Evolutionary conservation across 2,888 invertebrate species (phyloP).

Genomic region (Cheilosia scutellata): DNA sequence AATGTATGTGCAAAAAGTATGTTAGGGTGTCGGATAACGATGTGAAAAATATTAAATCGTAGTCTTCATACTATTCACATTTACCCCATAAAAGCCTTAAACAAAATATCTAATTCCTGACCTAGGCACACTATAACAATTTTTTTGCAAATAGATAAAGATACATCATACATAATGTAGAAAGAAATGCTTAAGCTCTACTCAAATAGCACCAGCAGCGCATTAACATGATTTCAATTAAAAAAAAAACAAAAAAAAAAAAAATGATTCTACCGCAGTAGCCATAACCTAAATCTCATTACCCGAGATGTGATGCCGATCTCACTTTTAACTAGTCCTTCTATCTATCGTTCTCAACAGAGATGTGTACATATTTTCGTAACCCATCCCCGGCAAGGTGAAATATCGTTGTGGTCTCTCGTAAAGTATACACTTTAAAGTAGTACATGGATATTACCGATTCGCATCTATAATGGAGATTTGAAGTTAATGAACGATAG

Average conservation of each 20-base stretch:
- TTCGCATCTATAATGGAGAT: conserved; percentile 20
- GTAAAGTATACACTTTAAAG: conserved; percentile 54
- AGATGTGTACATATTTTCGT: conserved; percentile 30
- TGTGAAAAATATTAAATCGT: background rate
- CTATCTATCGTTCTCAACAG: conserved; percentile 32
- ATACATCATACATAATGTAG: background rate
- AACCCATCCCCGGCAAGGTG: conserved; percentile 51
- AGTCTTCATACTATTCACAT: background rate
- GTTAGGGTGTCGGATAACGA: background rate
- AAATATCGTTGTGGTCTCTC: conserved; percentile 43
- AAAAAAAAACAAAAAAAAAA: conserved; percentile 4
- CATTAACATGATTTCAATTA: conserved; percentile 38
- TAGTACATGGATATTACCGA: conserved; percentile 50
- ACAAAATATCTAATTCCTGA: background rate
- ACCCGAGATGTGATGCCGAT: conserved; percentile 40
- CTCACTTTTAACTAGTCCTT: conserved; percentile 34
- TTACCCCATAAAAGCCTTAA: background rate
- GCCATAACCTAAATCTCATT: conserved; percentile 67
- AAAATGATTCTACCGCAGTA: conserved; percentile 32
- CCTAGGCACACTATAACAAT: background rate
- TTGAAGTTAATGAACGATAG: conserved; percentile 32
- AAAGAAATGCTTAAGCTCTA: background rate
- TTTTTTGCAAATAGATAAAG: background rate
- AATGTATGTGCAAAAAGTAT: no score
- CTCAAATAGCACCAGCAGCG: conserved; percentile 33